Percentiles rank a stretch among this genome's conserved stretches.
Conservation (phyloP, 1,140 invertebrate genomes). For the Cyclina sinensis region DNA sequence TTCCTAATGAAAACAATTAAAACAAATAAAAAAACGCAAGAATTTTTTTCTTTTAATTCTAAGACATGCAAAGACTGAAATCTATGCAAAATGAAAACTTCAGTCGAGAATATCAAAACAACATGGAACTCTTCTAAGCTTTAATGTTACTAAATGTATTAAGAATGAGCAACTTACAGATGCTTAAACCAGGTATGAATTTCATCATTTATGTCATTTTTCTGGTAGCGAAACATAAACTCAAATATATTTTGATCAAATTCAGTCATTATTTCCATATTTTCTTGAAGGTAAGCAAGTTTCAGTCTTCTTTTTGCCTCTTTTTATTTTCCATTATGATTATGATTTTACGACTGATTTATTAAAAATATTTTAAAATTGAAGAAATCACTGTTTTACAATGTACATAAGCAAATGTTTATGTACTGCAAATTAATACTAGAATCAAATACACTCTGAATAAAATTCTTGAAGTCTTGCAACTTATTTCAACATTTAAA, state of each 20-base stretch:
- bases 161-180: slow-evolving; percentile 40
- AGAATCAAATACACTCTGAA: too few relatives aligned
- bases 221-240: slow-evolving; percentile 48
- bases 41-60: too few relatives aligned
- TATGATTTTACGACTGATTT: neutral
- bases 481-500: slow-evolving; percentile 3
- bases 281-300: slow-evolving; percentile 30
- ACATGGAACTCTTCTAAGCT: too few relatives aligned
- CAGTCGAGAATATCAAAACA: too few relatives aligned
- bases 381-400: too few relatives aligned
- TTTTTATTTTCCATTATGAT: neutral
- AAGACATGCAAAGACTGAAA: too few relatives aligned
- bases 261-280: slow-evolving; percentile 42
- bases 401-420: too few relatives aligned
- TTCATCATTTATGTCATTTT: slow-evolving; percentile 37
- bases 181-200: slow-evolving; percentile 37
- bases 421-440: too few relatives aligned
- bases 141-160: too few relatives aligned
- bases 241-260: slow-evolving; percentile 51
- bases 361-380: slow-evolving; percentile 20
- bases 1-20: too few relatives aligned
- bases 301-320: slow-evolving; percentile 2
- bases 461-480: neutral
- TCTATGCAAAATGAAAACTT: too few relatives aligned
- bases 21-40: too few relatives aligned